Evolutionary conservation across 30 jellyfish, hydroid and myxozoan genomes (phyloP), one percentile per base, ranked within the genome.

Genomic region (Chrysaora quinquecirrha): DNA sequence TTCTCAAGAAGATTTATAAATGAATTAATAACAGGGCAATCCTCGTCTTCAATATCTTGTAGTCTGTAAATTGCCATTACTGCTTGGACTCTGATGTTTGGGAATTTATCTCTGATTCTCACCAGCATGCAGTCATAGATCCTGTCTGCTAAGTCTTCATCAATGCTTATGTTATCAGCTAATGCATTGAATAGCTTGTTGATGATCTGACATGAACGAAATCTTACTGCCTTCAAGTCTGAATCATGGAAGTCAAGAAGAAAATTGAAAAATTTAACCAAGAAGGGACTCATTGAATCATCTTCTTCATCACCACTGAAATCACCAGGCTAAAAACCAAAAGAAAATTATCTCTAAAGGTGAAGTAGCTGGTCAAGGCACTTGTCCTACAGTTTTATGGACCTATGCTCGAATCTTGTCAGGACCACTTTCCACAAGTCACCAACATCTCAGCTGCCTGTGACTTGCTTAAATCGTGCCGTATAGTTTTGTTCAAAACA

Each of bases 51-150:
- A 1, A 96, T 86, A 67, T 94, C 97, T 48, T 94, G 99, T 61
- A 94, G 82, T 29, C 99, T 83, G 78, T 60, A 80, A 18, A 94
- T 76, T 0, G 99, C 99, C 20, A 82, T 52, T 21, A 88, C 95
- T 12, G 99, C 99, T 50, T 87, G 97, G 18, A 88, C 88, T 25
- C 99, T 88, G 48, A 94, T 78, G 46, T 66, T 56, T 12, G 99
- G 97, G 52, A 83, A 83, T 58, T 84, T 94, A 71, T 94, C 99
- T 19, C 78, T 94, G 21, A 94, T 75, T 33, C 99, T 83, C 32
- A 82, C 60, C 73, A 93, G 78, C 98, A 93, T 93, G 85, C 98
- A 93, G 70, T 86, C 98, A 74, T 63, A 93, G 30, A 93, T 82
- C 2, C 96, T 58, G 38, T 74, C 92, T 21, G 97, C 91, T 3